A percentile compares a stretch with the other conserved stretches of the same genome.
phyloP scores from a whole-genome alignment of 2,113 vertebrate genomes.

The Triplophysa dalaica region DNA sequence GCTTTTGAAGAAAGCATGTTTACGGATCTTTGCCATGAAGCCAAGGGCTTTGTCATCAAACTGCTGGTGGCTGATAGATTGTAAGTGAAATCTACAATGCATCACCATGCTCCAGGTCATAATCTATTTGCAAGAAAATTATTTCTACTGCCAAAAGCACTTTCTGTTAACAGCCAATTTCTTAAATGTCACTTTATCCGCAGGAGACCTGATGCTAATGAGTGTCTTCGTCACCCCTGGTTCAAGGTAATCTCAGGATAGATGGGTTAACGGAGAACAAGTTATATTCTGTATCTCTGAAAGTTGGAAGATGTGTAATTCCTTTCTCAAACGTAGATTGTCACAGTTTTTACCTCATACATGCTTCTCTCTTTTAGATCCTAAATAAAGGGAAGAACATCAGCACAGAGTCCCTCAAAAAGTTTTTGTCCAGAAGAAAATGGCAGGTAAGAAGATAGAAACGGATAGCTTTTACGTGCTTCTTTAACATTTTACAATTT shows the following conservation, averaged over 20 bases:
- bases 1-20: slow-evolving; percentile 95
- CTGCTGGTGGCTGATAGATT: slow-evolving; percentile 89
- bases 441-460: slow-evolving; percentile 85
- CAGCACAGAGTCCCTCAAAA: slow-evolving; percentile 89
- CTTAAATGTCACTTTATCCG: slow-evolving; percentile 40
- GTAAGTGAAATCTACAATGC: slow-evolving; percentile 75
- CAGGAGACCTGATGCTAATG: slow-evolving; percentile 89
- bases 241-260: slow-evolving; percentile 81
- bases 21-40: slow-evolving; percentile 87
- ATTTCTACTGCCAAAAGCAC: slow-evolving; percentile 17
- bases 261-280: neutral
- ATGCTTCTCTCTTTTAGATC: slow-evolving; percentile 70
- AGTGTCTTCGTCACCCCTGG: slow-evolving; percentile 93
- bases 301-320: neutral
- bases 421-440: slow-evolving; percentile 90
- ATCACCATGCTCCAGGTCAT: slow-evolving; percentile 1
- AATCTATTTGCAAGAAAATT: slow-evolving; percentile 1
- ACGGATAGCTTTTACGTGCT: neutral
- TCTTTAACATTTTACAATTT: neutral
- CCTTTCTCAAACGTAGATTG: neutral
- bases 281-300: too few relatives aligned
- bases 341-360: neutral
- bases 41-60: slow-evolving; percentile 95
- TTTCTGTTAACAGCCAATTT: slow-evolving; percentile 27
- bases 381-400: slow-evolving; percentile 87